Base-by-base conservation (phyloP, 2,888 invertebrate genomes). In the Ophion slaviceki region DNA sequence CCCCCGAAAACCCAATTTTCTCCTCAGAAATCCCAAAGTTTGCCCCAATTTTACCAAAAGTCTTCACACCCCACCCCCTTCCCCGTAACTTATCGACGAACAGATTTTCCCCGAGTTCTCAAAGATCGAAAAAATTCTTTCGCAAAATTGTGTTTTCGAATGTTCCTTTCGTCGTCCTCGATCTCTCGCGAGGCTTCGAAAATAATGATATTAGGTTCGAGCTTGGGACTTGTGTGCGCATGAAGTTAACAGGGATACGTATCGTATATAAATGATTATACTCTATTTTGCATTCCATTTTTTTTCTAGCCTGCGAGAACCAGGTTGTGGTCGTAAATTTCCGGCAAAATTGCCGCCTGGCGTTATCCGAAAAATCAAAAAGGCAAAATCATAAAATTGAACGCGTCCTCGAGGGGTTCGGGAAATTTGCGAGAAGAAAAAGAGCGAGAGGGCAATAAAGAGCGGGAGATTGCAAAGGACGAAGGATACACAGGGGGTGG, bases 291-390 rank as follows among this genome's bases (percentile, higher is more conserved):
- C 53, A 14, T 17, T 53, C 5, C 53, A 17, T 14, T 14, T 17
- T 5, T 14, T 53, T 53, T 17, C 17, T 53, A 2, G 53, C 11
- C 53, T 17, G 4, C 40, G 40, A 6, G 53, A 53, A 14, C 53
- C 5, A 24, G 14, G 45, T 11, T 20, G n/a, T 28, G 17, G 84
- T 86, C 86, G 84, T 86, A 84, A 86, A 80, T 82, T 86, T 84
- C 62, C 82, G 72, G 76, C 76, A 84, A 86, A 86, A 86, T 86
- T 86, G 84, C 86, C 82, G 84, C 84, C 84, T 82, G 82, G 76
- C 78, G 84, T 82, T 86, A 86, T 84, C 82, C 84, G 82, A 86
- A 84, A 84, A 84, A 84, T 74, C 40, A 45, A 20, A 68, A 68
- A 20, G 53, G 53, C 14, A 53, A 53, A 53, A 53, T 53, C 53